phyloP scores from a whole-genome alignment of 2,888 invertebrate species.

The Seira musarum region DNA sequence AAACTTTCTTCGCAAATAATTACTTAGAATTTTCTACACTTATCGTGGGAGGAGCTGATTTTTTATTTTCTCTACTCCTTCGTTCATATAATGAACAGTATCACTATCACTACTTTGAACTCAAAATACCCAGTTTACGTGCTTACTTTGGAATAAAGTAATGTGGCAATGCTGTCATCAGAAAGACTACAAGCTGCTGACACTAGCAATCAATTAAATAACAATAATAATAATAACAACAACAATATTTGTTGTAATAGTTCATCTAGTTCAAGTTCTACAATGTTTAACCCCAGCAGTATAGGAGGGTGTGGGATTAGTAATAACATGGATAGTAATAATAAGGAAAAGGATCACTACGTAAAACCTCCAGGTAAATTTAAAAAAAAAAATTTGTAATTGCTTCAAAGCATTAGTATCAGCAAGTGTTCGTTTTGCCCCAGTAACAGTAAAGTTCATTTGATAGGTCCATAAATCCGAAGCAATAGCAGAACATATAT shows the following conservation, averaged over 20 bases:
- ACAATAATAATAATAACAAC: slow-evolving; percentile 41
- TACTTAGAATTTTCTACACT: too few species aligned
- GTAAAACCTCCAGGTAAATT: slow-evolving; percentile 61
- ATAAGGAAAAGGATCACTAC: slow-evolving; percentile 62
- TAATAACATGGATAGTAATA: slow-evolving; percentile 60
- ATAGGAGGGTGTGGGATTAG: slow-evolving; percentile 60
- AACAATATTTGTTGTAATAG: slow-evolving; percentile 51
- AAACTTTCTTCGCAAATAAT: too few species aligned
- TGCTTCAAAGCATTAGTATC: neutral
- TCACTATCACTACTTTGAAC: too few species aligned
- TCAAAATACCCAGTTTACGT: too few species aligned
- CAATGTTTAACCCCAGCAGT: slow-evolving; percentile 57
- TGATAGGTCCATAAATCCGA: too few species aligned
- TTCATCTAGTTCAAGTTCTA: slow-evolving; percentile 51
- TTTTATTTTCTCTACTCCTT: too few species aligned
- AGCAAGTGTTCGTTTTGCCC: neutral
- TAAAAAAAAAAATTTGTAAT: neutral
- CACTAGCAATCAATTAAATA: slow-evolving; percentile 57
- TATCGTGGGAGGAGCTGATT: too few species aligned
- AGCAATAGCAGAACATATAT: neutral
- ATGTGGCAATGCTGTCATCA: slow-evolving; percentile 69
- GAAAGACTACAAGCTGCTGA: slow-evolving; percentile 62
- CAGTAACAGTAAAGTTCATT: too few species aligned
- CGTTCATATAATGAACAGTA: too few species aligned
- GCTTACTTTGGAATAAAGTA: slow-evolving; percentile 49